phyloP scores from a whole-genome alignment of 2,888 invertebrate genomes.

The Erebia palarica region DNA sequence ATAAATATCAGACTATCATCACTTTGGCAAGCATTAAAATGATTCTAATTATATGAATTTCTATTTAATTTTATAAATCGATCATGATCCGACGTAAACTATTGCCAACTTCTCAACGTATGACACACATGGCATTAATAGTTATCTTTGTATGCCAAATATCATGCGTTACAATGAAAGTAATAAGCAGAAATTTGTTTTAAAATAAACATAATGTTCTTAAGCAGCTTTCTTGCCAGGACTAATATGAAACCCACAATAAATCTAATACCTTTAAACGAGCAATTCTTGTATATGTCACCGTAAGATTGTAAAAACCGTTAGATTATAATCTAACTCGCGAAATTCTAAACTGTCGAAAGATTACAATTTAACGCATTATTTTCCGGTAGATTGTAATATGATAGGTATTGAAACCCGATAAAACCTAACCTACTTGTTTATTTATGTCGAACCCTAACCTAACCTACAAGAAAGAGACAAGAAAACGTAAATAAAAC shows the following conservation, averaged over 20 bases:
- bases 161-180: conserved; percentile 3
- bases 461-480: too few relatives aligned
- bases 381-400: too few relatives aligned
- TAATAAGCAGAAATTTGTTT: background rate
- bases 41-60: conserved; percentile 11
- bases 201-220: background rate
- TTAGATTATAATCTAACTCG: too few relatives aligned
- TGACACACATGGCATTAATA: background rate
- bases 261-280: too few relatives aligned
- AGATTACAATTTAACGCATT: too few relatives aligned
- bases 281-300: too few relatives aligned
- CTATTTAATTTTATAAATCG: conserved; percentile 15
- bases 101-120: conserved; percentile 14
- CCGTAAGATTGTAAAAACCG: too few relatives aligned
- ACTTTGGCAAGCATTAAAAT: conserved; percentile 1
- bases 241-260: background rate
- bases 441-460: too few relatives aligned
- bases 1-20: background rate
- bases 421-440: too few relatives aligned
- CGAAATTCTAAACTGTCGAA: too few relatives aligned
- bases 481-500: too few relatives aligned
- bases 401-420: too few relatives aligned
- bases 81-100: background rate
- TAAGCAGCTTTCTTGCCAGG: background rate
- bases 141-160: conserved; percentile 4